Base-by-base conservation (phyloP, 2,113 vertebrate genomes). In the Phaethornis superciliosus region DNA sequence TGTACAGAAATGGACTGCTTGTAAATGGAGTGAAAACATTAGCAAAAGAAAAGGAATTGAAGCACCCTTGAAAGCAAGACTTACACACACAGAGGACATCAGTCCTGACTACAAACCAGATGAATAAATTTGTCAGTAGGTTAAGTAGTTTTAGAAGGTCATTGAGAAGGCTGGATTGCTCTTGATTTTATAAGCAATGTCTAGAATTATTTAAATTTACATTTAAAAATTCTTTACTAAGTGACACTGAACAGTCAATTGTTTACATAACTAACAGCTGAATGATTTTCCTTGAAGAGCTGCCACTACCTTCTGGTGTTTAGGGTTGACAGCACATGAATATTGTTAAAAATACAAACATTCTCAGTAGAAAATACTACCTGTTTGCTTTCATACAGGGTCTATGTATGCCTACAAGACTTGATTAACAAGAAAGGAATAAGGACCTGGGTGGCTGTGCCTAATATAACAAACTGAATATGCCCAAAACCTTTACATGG, bases 1-100 rank as follows among this genome's bases (percentile, higher is more conserved):
- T 81, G 52, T 52, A 93, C 24, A 1, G 46, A 95, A 94, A 79
- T 88, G 59, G 87, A 93, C 89, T 93, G 89, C 91, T 94, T 91
- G 63, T 1, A 58, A 77, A 59, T 1, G 4, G 26, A 94, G 32
- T 63, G 85, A 91, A 92, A 94, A 63, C 76, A 70, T 32, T 75
- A 94, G 42, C 42, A 90, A 85, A 44, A 88, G 44, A 92, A 89
- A 79, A 83, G 46, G 60, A 91, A 80, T 2, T 94, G 79, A 91
- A 97, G 87, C 47, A 85, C 64, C 37, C 93, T 88, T 90, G 83
- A 85, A 91, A 86, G 42, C 42, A 90, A 58, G 82, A 59, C 64
- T 65, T 77, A 18, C 21, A 54, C 13, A 28, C 33, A 68, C 54
- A 69, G 55, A 75, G 62, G 69, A 44, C 89, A 93, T 74, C n/a